phyloP scores from a whole-genome alignment of 1,140 invertebrate species.

The Zophobas morio region DNA sequence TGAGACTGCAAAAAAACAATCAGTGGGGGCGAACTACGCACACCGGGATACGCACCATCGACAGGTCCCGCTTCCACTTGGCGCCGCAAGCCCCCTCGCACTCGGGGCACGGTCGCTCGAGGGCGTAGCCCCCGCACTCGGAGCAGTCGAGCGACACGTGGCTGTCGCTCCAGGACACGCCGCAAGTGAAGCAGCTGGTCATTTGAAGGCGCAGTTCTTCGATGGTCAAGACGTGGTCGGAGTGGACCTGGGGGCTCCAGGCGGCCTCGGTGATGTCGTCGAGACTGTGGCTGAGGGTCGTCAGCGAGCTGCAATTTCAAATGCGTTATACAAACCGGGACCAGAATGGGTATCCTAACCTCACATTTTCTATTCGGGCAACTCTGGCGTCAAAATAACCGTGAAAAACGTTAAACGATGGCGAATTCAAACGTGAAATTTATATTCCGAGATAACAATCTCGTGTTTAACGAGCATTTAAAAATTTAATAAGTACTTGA shows the following conservation, averaged over 20 bases:
- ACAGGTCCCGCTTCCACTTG: conserved; percentile 85
- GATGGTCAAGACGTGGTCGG: conserved; percentile 75
- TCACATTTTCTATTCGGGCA: too few relatives aligned
- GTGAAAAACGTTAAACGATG: neutral
- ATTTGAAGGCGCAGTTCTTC: conserved; percentile 81
- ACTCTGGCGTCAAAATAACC: too few relatives aligned
- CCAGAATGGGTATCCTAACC: neutral
- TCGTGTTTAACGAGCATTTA: too few relatives aligned
- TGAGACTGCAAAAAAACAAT: conserved; percentile 76
- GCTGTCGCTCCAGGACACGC: conserved; percentile 85
- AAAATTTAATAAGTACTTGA: too few relatives aligned
- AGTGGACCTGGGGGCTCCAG: conserved; percentile 59
- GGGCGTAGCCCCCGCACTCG: conserved; percentile 87
- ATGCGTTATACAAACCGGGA: neutral
- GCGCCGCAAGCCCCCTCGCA: conserved; percentile 83
- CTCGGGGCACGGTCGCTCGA: conserved; percentile 82
- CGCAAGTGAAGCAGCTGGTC: conserved; percentile 85
- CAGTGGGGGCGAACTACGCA: conserved; percentile 31
- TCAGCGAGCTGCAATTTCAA: conserved; percentile 62
- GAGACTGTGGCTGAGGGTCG: conserved; percentile 64
- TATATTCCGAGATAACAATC: too few relatives aligned
- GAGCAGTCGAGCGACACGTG: conserved; percentile 85
- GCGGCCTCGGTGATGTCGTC: conserved; percentile 60
- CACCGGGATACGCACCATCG: conserved; percentile 73
- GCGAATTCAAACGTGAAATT: neutral